Conservation (phyloP, 2,888 invertebrate species). For the Leptothorax acervorum region DNA sequence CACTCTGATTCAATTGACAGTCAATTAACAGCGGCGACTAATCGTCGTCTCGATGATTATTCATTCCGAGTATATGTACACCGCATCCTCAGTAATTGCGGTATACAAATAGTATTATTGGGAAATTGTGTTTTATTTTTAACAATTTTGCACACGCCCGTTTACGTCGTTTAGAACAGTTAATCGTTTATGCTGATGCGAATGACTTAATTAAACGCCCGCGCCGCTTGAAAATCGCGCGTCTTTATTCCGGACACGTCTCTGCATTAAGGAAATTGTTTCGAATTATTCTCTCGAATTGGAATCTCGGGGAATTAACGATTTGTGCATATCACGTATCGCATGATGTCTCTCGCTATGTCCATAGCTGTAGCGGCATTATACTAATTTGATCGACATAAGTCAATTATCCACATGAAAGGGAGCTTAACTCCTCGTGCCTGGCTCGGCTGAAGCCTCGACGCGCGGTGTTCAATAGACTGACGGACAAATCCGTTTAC, state of each 20-base stretch:
- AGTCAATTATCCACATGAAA: conserved; percentile 57
- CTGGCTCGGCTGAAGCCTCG: conserved; percentile 30
- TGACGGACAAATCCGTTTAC: conserved; percentile 63
- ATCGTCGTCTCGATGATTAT: conserved; percentile 21
- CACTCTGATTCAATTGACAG: conserved; percentile 17
- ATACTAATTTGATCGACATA: conserved; percentile 57
- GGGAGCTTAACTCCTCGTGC: conserved; percentile 53
- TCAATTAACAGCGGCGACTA: neutral
- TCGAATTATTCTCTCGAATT: neutral
- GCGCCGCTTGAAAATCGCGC: neutral
- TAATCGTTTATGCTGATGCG: neutral
- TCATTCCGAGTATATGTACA: neutral
- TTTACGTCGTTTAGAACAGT: neutral
- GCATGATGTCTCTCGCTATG: neutral
- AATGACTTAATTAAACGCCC: neutral
- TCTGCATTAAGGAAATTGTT: neutral
- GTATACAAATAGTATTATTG: neutral
- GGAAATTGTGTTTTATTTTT: neutral
- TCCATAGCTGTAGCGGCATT: conserved; percentile 35
- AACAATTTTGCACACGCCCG: neutral
- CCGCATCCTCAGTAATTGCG: too few relatives aligned
- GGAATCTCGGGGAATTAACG: neutral
- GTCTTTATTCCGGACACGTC: neutral
- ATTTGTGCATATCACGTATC: conserved; percentile 11
- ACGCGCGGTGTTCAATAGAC: conserved; percentile 36